phyloP scores from a whole-genome alignment of 1,140 invertebrate genomes.

The Varroa destructor region DNA sequence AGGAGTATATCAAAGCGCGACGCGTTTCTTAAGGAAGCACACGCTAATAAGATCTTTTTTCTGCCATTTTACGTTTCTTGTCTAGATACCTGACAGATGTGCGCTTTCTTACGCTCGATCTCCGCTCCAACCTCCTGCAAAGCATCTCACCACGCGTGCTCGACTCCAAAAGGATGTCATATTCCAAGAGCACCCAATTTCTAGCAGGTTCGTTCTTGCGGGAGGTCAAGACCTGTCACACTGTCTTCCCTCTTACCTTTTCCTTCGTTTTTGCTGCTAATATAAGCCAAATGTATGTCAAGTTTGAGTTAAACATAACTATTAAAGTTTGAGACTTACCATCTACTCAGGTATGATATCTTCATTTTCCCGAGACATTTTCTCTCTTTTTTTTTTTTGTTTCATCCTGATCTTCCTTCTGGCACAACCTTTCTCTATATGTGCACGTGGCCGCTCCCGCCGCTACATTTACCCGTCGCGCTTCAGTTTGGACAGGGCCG shows the following conservation, averaged over 20 bases:
- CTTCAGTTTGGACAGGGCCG: no score
- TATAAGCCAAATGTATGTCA: not conserved
- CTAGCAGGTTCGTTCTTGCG: slow-evolving; percentile 1
- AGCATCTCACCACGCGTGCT: slow-evolving; percentile 26
- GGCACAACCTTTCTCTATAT: no score
- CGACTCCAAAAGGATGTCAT: slow-evolving; percentile 17
- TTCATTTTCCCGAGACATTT: no score
- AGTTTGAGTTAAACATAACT: not conserved
- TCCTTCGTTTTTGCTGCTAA: no score
- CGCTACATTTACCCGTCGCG: no score
- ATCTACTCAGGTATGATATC: no score
- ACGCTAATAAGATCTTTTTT: no score
- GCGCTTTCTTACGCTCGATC: slow-evolving; percentile 21
- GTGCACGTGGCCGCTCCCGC: no score
- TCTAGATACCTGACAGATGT: slow-evolving; percentile 25
- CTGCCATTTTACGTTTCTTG: not conserved
- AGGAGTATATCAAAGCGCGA: no score
- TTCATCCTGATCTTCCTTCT: no score
- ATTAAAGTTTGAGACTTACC: not conserved
- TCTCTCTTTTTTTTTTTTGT: no score
- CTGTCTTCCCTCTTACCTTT: not conserved
- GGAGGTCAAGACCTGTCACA: not conserved
- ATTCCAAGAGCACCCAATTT: slow-evolving; percentile 14
- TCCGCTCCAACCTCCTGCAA: slow-evolving; percentile 11
- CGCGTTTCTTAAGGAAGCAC: no score